Conservation (phyloP, 2,797 vertebrate genomes). For the Tragopan temminckii region DNA sequence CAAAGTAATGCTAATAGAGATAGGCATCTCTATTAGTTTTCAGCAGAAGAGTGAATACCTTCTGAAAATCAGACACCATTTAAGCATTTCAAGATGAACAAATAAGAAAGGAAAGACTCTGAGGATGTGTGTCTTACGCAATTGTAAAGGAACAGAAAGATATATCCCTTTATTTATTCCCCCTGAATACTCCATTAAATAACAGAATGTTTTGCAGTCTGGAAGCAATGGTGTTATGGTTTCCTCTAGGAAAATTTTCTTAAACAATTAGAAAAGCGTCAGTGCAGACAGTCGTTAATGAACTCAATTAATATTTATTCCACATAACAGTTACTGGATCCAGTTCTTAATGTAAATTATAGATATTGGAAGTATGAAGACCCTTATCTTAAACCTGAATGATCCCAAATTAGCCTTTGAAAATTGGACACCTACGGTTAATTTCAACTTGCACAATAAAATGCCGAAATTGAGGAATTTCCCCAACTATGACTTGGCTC, state of each 20-base stretch:
- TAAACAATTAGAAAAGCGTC: background rate
- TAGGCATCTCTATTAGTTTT: background rate
- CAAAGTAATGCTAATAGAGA: accelerated
- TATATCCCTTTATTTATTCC: background rate
- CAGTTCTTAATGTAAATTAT: background rate
- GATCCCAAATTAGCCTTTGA: background rate
- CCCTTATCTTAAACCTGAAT: background rate
- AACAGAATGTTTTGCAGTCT: background rate
- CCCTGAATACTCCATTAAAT: background rate
- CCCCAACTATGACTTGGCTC: accelerated
- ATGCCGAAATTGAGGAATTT: background rate
- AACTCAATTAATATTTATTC: background rate
- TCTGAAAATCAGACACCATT: background rate
- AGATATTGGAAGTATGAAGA: background rate
- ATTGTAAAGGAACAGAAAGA: background rate
- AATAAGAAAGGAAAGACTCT: background rate
- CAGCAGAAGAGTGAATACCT: background rate
- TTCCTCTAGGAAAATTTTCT: background rate
- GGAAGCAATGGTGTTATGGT: background rate
- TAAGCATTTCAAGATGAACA: background rate
- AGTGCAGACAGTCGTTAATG: background rate
- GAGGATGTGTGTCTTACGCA: background rate
- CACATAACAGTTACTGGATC: background rate
- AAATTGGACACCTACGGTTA: background rate
- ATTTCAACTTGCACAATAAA: background rate